Evolutionary conservation across 2,113 vertebrate genomes (phyloP), one percentile per base, ranked within the genome.

Genomic region (Oncorhynchus kisutch): DNA sequence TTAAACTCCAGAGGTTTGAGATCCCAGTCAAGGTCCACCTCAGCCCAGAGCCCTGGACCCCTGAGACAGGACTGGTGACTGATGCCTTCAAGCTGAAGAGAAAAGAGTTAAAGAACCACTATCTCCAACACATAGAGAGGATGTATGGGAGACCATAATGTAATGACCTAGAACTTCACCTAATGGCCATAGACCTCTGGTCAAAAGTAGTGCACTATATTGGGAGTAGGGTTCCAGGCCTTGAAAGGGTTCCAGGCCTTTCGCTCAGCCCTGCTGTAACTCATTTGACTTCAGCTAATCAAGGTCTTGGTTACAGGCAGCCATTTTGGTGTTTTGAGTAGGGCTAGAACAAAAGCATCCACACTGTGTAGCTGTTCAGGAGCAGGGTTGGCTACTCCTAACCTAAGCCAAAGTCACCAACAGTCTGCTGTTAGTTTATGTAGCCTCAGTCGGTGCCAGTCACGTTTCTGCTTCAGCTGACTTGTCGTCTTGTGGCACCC

Each of bases 21-120:
- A 96, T 97, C 51, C 98, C 98, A 8, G 87, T 96, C 82, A 99
- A 98, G 84, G 97, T 99, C 1, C 88, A 95, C 29, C 83, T 99
- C 73, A 99, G 96, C 85, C 94, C 97, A 3, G 96, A 99, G 20
- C 95, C 95, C 6, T 34, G 34, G 34, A 34, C 34, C 34, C 34
- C 97, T 0, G 98, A 99, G 89, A 99, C 97, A 0, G 98, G 98
- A 18, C 86, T 99, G 1, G 97, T 99, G 51, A 99, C 98, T 0
- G 98, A 99, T 4, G 97, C 98, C 0, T 99, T 99, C 91, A 99
- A 99, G 86, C 90, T 99, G 88, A 99, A 97, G 90, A 95, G 98
- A 81, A 99, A 97, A 90, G 96, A 99, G 84, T 89, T 99, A 84
- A 98, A 95, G 93, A 96, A 96, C 87, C 96, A 98, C 92, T 99